Percentiles rank a stretch among this genome's conserved stretches.
Conservation (phyloP, 2,113 vertebrate genomes). For the Pogonocichla stellata region DNA sequence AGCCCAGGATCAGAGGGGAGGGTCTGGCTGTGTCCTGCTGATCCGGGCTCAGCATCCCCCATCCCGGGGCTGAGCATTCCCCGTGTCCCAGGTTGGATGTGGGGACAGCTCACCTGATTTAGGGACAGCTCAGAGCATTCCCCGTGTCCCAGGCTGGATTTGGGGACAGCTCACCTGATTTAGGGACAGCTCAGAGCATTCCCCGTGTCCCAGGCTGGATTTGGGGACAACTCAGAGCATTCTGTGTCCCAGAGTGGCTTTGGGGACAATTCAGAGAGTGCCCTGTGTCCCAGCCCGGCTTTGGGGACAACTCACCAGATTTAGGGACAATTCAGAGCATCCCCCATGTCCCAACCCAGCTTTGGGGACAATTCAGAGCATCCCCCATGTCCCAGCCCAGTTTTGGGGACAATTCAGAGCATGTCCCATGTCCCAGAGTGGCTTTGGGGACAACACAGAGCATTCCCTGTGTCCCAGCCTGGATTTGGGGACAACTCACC, state of each 20-base stretch:
- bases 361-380: constrained; percentile 24
- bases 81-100: accelerated
- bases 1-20: not conserved
- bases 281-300: accelerated
- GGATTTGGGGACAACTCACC: not conserved
- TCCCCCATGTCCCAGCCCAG: accelerated
- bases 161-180: constrained; percentile 27
- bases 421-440: accelerated
- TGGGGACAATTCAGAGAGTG: not conserved
- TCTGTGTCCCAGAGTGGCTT: accelerated
- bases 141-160: accelerated
- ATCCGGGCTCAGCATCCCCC: accelerated
- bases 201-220: accelerated
- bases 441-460: not conserved
- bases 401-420: not conserved
- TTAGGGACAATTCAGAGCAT: not conserved
- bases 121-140: not conserved
- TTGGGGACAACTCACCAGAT: not conserved
- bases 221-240: not conserved
- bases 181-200: constrained; percentile 4
- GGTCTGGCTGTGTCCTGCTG: accelerated
- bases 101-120: not conserved
- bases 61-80: not conserved
- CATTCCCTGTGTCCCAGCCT: accelerated
- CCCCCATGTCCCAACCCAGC: accelerated